phyloP scores from a whole-genome alignment of 2,888 invertebrate genomes.

The Megamerina dolium region DNA sequence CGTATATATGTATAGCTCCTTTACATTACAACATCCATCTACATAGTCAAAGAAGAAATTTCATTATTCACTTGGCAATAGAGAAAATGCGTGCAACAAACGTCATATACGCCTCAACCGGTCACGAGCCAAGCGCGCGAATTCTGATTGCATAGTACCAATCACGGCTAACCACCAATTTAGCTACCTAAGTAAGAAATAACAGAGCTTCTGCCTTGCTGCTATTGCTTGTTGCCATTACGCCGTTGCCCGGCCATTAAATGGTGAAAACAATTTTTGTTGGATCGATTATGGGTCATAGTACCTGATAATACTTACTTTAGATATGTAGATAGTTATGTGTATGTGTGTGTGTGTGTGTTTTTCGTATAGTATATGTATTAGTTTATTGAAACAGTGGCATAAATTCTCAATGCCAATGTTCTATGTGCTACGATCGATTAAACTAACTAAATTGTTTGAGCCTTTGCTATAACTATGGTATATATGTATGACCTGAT shows the following conservation, averaged over 20 bases:
- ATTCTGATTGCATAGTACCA: conserved; percentile 18
- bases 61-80: too few species aligned
- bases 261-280: conserved; percentile 16
- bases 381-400: not conserved
- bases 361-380: too few species aligned
- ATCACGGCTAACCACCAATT: conserved; percentile 23
- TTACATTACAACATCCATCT: not conserved
- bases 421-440: conserved; percentile 9
- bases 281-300: conserved; percentile 22
- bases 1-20: too few species aligned
- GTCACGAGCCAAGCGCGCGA: conserved; percentile 25
- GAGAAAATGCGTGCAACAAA: too few species aligned
- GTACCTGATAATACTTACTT: conserved; percentile 1
- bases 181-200: too few species aligned
- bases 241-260: conserved; percentile 11
- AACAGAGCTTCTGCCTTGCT: too few species aligned
- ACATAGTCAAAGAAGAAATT: too few species aligned
- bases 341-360: too few species aligned
- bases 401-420: conserved; percentile 10
- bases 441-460: conserved; percentile 9
- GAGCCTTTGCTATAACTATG: too few species aligned
- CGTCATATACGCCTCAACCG: conserved; percentile 18
- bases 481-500: too few species aligned
- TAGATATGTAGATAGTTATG: not conserved
- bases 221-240: conserved; percentile 15